Base-by-base conservation (phyloP, 2,888 invertebrate species). In the Chironomus tentans region DNA sequence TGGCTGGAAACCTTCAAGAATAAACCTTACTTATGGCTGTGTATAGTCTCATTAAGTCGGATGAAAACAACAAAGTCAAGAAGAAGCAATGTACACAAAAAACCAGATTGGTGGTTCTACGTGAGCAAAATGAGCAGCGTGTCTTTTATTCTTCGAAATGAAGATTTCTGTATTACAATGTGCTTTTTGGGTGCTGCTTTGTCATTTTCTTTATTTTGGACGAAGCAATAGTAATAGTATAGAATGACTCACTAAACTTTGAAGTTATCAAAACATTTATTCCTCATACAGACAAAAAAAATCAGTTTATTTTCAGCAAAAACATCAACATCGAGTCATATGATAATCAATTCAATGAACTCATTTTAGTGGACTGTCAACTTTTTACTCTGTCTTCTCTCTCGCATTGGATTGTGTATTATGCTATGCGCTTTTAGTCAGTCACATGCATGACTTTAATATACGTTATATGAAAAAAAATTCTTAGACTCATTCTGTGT, bases 301-400 rank as follows among this genome's bases (percentile, higher is more conserved):
- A 28, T 28, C 5, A 38, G 7, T 10, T 38, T 38, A 10, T 2
- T 38, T 38, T 38, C 18, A 24, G 21, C 18, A 65, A 22, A 21
- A 65, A 13, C 65, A 65, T 18, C 65, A 65, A 65, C 65, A 56
- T 56, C 56, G 15, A 65, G 65, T 65, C 65, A 65, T 65, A 65
- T 65, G 65, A 65, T 65, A 65, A 65, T 65, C 21, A 65, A 65
- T 24, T 65, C 65, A 65, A 22, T 65, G 65, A 65, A 65, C 65
- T 65, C 65, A 65, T 65, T 65, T 65, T 21, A 10, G 65, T 21
- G 24, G 21, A 65, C n/a, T 65, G 38, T 38, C 38, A 38, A 38
- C 10, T 65, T 21, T 65, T 65, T 65, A 28, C 28, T 24, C 22
- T 24, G 22, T 24, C 22, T 7, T 62, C 21, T 65, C 65, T 21